Base-by-base conservation (phyloP, 2,888 invertebrate species). In the Drosophila bunnanda region DNA sequence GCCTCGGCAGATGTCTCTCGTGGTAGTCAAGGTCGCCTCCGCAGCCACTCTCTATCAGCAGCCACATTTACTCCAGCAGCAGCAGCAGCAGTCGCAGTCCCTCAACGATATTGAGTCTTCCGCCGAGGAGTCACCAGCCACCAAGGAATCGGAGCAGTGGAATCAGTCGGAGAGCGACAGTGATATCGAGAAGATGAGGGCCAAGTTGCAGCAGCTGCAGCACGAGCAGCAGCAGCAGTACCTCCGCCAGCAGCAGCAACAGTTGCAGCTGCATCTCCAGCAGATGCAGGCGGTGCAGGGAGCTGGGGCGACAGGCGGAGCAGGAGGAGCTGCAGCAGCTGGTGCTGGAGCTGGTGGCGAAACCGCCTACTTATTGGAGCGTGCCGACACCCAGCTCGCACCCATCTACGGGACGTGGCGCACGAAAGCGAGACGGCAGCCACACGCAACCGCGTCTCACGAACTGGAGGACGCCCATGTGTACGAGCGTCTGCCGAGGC, bases 401-500 rank as follows among this genome's bases (percentile, higher is more conserved):
- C 86, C 91, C 71, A 90, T 91, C 82, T 91, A 91, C 78, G 91
- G 90, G 79, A 90, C 91, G 77, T 91, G 91, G 91, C 90, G 87
- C 89, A 87, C 90, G 91, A 91, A 91, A 91, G 91, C 91, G 91
- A 91, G 87, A 90, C 91, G 91, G 88, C 88, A 90, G 66, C 86
- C 83, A 52, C 84, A 88, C 80, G 86, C 88, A 66, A 83, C 72
- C 25, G 41, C 73, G 32, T 53, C 66, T 34, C 67, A 54, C 41
- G 72, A 65, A 46, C 15, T 66, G 15, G 75, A 73, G 48, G 82
- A 82, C 66, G 68, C 81, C 60, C 90, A 91, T 81, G 76, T 88
- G 38, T 91, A 91, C 50, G 91, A 90, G 79, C 91, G 85, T 9
- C 75, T 91, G 62, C 91, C 91, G 13, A 88, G 77, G 75, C 90